These are phyloP conservation scores for Synanthedon formicaeformis DNA, from an alignment of 2,888 invertebrate species.

Conservation along the genomic window DNA sequence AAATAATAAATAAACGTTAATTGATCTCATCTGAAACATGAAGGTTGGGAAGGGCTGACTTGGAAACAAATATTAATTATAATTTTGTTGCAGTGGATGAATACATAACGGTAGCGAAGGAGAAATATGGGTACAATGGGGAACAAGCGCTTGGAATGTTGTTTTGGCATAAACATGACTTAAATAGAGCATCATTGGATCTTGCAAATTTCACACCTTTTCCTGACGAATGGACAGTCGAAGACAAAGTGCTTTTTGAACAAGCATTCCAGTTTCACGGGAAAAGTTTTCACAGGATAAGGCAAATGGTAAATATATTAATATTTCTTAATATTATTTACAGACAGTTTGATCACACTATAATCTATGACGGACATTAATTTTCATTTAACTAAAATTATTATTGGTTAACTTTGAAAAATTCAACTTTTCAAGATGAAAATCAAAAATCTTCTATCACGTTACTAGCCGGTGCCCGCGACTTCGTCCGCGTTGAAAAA, in stretches of 20 bases:
- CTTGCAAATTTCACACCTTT: slow-evolving; percentile 97
- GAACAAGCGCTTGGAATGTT: slow-evolving; percentile 98
- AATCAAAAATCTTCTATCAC: too few species aligned
- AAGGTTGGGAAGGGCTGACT: background rate
- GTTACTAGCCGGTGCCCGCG: too few species aligned
- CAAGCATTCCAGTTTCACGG: slow-evolving; percentile 99
- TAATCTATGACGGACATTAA: background rate
- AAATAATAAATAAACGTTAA: too few species aligned
- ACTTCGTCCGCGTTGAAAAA: too few species aligned
- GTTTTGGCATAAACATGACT: slow-evolving; percentile 97
- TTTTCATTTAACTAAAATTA: slow-evolving; percentile 2
- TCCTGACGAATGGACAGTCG: slow-evolving; percentile 98
- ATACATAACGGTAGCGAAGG: slow-evolving; percentile 93
- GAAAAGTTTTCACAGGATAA: slow-evolving; percentile 96
- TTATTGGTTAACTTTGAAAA: background rate
- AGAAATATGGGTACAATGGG: slow-evolving; percentile 97
- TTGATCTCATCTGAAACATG: too few species aligned
- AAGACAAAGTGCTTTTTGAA: slow-evolving; percentile 97
- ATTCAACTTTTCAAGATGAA: too few species aligned
- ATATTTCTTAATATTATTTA: background rate
- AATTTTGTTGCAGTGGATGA: slow-evolving; percentile 84
- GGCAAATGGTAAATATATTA: slow-evolving; percentile 88
- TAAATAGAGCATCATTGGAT: slow-evolving; percentile 91
- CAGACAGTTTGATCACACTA: background rate
- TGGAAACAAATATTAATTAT: background rate